These are phyloP conservation scores for Pholis gunnellus DNA, from an alignment of 2,113 vertebrate species.

Conservation along the genomic window DNA sequence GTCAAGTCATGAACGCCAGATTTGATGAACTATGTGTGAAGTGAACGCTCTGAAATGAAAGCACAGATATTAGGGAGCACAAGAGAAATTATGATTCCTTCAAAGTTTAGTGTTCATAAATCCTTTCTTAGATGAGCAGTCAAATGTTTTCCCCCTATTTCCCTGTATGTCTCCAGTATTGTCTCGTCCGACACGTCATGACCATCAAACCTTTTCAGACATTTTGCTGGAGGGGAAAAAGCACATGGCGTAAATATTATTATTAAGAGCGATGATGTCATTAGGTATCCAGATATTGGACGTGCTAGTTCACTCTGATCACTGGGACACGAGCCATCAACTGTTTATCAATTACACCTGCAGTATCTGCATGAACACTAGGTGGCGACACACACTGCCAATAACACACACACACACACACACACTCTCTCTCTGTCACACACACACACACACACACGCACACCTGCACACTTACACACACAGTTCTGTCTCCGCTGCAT, in stretches of 20 bases:
- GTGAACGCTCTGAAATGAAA: background rate
- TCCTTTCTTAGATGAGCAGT: background rate
- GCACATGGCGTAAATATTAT: background rate
- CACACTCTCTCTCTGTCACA: background rate
- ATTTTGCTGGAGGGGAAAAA: background rate
- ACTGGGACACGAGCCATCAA: background rate
- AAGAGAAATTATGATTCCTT: too few relatives aligned
- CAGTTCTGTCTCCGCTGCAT: background rate
- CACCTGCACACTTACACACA: background rate
- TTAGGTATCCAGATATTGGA: too few relatives aligned
- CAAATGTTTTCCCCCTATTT: background rate
- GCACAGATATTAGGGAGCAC: too few relatives aligned
- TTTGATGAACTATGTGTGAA: background rate
- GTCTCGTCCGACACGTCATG: background rate
- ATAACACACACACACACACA: conserved; percentile 13
- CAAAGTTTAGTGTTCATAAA: background rate
- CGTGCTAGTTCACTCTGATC: too few relatives aligned
- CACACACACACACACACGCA: background rate
- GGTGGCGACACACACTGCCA: conserved; percentile 70
- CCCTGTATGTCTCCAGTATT: background rate
- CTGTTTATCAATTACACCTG: background rate
- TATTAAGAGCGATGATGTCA: background rate
- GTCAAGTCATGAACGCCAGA: background rate
- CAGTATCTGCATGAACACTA: conserved; percentile 39
- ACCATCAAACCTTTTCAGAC: background rate